These are phyloP conservation scores for Drosophila takahashii DNA, from an alignment of 1,140 invertebrate genomes.

Conservation along the genomic window DNA sequence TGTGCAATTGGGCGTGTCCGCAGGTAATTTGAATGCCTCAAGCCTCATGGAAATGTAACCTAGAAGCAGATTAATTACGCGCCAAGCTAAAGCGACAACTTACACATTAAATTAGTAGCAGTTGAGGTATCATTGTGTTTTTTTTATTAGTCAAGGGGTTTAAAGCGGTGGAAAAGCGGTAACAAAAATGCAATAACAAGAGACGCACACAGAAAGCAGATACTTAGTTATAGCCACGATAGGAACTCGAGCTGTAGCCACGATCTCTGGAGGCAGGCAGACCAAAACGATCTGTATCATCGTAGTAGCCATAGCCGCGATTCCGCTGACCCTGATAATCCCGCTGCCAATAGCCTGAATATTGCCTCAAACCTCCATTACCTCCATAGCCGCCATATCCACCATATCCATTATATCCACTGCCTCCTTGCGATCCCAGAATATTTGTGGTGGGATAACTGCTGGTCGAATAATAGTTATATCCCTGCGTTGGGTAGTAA, in stretches of 20 bases:
- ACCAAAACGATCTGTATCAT: constrained; percentile 76
- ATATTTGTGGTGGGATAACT: constrained; percentile 76
- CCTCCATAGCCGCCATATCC: constrained; percentile 85
- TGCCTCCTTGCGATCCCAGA: constrained; percentile 53
- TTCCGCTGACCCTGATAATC: constrained; percentile 78
- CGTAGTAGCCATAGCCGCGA: constrained; percentile 80
- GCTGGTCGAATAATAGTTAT: constrained; percentile 48
- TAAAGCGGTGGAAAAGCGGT: not conserved
- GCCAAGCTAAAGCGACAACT: constrained; percentile 37
- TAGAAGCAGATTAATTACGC: constrained; percentile 51
- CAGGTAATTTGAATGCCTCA: constrained; percentile 34
- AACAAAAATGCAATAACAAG: constrained; percentile 38
- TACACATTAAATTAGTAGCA: constrained; percentile 48
- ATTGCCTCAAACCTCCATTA: constrained; percentile 84
- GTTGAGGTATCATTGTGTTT: constrained; percentile 25
- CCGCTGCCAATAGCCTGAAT: constrained; percentile 84
- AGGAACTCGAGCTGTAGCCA: constrained; percentile 41
- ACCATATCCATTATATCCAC: constrained; percentile 51
- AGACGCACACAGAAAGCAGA: constrained; percentile 17
- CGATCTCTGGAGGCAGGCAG: constrained; percentile 62
- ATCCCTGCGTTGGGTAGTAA: constrained; percentile 43
- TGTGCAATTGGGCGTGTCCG: constrained; percentile 74
- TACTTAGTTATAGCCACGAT: constrained; percentile 71
- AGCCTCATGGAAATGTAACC: constrained; percentile 26
- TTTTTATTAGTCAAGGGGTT: constrained; percentile 16